A percentile compares a stretch with the other conserved stretches of the same genome.
Evolutionary conservation across 2,888 invertebrate genomes (phyloP).

Genomic region (Trissoscelio sp.): DNA sequence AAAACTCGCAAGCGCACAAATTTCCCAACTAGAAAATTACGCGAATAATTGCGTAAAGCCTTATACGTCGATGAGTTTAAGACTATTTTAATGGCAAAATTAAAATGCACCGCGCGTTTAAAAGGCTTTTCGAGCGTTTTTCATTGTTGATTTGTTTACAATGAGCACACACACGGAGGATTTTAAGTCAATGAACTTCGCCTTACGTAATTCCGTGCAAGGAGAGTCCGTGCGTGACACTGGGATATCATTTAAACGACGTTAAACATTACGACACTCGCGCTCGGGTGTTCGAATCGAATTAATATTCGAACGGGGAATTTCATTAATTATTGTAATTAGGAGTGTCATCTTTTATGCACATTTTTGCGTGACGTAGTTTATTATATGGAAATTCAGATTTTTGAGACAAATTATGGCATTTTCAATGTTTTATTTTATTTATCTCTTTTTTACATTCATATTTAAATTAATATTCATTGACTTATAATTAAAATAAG

Average conservation of each 20-base stretch:
- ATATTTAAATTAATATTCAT: too few relatives aligned
- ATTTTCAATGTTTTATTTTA: too few relatives aligned
- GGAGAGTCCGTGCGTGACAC: conserved; percentile 49
- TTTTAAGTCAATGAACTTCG: conserved; percentile 44
- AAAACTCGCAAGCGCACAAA: background rate
- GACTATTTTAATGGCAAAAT: conserved; percentile 5
- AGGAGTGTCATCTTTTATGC: background rate
- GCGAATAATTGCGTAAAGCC: background rate
- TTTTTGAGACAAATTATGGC: too few relatives aligned
- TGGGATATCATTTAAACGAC: conserved; percentile 41
- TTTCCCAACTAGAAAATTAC: conserved; percentile 15
- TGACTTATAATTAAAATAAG: too few relatives aligned
- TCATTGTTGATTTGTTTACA: conserved; percentile 42
- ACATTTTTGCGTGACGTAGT: too few relatives aligned
- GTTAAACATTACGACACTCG: conserved; percentile 33
- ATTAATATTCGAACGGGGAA: conserved; percentile 20
- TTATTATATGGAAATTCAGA: too few relatives aligned
- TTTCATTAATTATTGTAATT: conserved; percentile 9
- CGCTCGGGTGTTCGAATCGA: conserved; percentile 2
- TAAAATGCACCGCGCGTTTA: conserved; percentile 4
- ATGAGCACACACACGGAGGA: conserved; percentile 10
- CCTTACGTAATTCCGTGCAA: conserved; percentile 36
- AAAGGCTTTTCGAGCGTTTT: conserved; percentile 5
- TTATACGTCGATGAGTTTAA: too few relatives aligned
- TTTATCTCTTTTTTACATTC: too few relatives aligned